phyloP scores from a whole-genome alignment of 2,797 vertebrate genomes.

The Hippopotamyrus pictus region DNA sequence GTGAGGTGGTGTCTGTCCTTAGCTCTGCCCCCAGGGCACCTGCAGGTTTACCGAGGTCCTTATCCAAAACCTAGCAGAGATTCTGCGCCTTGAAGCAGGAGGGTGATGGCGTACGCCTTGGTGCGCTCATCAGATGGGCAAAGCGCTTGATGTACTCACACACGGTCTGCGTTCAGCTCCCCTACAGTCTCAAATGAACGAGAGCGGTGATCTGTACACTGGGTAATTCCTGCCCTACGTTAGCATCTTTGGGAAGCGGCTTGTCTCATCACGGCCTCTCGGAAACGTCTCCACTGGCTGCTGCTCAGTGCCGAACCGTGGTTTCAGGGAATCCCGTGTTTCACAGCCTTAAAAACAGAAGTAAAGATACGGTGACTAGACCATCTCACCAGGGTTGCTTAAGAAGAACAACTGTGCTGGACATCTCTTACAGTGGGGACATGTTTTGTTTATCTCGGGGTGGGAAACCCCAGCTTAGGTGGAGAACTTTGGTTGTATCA shows the following conservation, averaged over 20 bases:
- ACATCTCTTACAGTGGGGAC: neutral
- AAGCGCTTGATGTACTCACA: neutral
- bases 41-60: neutral
- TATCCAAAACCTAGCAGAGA: neutral
- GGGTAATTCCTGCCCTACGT: neutral
- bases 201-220: neutral
- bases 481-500: conserved; percentile 40
- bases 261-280: neutral
- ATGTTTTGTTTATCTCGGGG: conserved; percentile 42
- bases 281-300: neutral
- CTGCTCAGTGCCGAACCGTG: neutral
- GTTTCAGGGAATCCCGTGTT: neutral
- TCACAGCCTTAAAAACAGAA: neutral
- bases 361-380: neutral
- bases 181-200: neutral
- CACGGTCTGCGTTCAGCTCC: neutral
- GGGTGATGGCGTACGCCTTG: neutral
- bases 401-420: neutral
- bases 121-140: neutral
- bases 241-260: neutral
- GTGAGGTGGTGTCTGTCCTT: neutral
- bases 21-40: neutral
- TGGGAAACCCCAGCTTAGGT: conserved; percentile 52
- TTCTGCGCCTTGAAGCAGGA: neutral
- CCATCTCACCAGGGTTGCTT: neutral